Conservation (phyloP, 2,113 vertebrate genomes). For the Asarcornis scutulata region DNA sequence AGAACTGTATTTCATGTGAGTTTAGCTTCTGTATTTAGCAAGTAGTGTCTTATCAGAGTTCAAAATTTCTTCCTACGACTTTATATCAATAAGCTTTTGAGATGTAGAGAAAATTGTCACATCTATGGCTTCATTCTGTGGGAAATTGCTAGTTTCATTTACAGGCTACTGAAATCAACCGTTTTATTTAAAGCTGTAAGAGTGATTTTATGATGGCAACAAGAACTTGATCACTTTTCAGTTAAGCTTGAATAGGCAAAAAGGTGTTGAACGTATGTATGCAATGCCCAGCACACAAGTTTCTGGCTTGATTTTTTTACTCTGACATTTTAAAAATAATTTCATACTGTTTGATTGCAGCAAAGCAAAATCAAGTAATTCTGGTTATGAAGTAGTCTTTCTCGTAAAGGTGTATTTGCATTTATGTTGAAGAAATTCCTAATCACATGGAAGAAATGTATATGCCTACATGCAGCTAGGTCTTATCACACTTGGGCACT, state of each 20-base stretch:
- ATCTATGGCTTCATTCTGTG: slow-evolving; percentile 1
- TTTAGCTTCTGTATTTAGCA: background rate
- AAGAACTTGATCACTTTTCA: background rate
- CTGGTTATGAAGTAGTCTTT: background rate
- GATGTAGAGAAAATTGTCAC: background rate
- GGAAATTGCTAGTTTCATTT: slow-evolving; percentile 28
- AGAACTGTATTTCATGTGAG: background rate
- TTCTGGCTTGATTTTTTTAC: background rate
- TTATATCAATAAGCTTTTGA: slow-evolving; percentile 41
- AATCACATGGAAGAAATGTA: background rate
- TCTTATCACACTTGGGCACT: background rate
- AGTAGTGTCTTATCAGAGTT: background rate
- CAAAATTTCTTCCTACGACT: background rate
- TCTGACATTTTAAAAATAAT: background rate
- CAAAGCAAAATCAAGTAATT: background rate
- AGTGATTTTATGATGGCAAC: background rate
- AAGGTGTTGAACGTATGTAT: background rate
- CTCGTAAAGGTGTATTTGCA: background rate
- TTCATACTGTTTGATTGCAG: background rate
- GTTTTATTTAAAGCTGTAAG: background rate
- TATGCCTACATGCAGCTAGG: background rate
- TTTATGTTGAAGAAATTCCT: background rate
- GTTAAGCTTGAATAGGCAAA: background rate
- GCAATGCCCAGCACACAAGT: background rate
- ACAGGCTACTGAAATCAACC: background rate